Evolutionary conservation across 2,797 vertebrate species (phyloP), one percentile per base, ranked within the genome.

Genomic region (Sardinella longiceps): DNA sequence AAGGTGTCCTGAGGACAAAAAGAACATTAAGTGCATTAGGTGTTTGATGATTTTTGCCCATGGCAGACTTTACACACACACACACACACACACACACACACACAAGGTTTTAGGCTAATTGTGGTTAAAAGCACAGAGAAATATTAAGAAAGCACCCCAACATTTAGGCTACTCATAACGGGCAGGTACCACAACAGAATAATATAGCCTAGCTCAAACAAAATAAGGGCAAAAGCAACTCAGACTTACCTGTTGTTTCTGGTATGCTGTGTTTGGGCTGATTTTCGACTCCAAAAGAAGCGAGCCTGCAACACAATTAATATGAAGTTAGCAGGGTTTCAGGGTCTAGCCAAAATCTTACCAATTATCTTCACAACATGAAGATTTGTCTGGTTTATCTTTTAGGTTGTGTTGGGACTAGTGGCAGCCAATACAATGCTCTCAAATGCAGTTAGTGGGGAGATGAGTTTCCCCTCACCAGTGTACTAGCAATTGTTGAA

Each of bases 211-310:
- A 37, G 30, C 80, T 39, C 74, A 51, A 53, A 80, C 9, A 81
- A 45, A 80, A 9, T 18, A 25, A 51, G 50, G 50, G 14, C 14
- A 18, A 60, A 60, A 25, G 28, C 1, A 28, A 10, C 33, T 70
- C 63, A 11, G n/a, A 80, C 96, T 96, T 96, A 97, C 98, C 95
- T 99, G 98, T 92, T 99, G 98, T 94, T 99, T 99, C 92, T 99
- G 98, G 97, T 99, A 99, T 85, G 98, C 98, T 84, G 98, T 99
- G 91, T 98, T 99, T 82, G 98, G 97, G 91, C 98, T 99, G 94
- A 99, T 99, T 95, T 99, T 99, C 80, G 98, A 99, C 94, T 99
- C 98, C 94, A 99, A 94, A 70, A 99, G 93, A 37, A 99, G 93
- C 3, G 98, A 99, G 90, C 98, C 98, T 99, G 91, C 86, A 96